Evolutionary conservation across 2,888 invertebrate genomes (phyloP).

Genomic region (Brenthis hecate): DNA sequence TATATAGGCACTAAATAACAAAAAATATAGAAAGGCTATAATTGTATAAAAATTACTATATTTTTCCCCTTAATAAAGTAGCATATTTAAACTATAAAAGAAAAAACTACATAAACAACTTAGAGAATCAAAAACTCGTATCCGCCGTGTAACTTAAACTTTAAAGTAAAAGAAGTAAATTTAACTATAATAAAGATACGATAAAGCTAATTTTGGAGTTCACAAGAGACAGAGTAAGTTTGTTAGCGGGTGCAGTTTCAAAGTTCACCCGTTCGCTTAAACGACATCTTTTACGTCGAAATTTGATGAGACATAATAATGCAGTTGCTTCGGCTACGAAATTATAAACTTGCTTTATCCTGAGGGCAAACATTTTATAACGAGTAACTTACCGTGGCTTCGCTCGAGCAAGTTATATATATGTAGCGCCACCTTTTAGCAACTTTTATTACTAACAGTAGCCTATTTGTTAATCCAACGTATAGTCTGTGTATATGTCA

Average conservation of each 20-base stretch:
- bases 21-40: too few relatives aligned
- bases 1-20: too few relatives aligned
- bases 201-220: slow-evolving; percentile 39
- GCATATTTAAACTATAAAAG: too few relatives aligned
- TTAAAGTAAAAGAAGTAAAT: slow-evolving; percentile 9
- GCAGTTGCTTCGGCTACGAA: slow-evolving; percentile 28
- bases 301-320: slow-evolving; percentile 39
- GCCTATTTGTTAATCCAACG: too few relatives aligned
- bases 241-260: slow-evolving; percentile 39
- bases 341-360: slow-evolving; percentile 15
- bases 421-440: too few relatives aligned
- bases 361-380: background rate
- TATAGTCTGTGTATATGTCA: too few relatives aligned
- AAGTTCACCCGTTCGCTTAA: slow-evolving; percentile 38
- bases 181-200: slow-evolving; percentile 21
- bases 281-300: slow-evolving; percentile 36
- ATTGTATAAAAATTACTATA: too few relatives aligned
- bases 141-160: background rate
- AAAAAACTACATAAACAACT: too few relatives aligned
- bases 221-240: slow-evolving; percentile 40
- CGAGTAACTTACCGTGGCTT: background rate
- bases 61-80: too few relatives aligned
- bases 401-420: too few relatives aligned
- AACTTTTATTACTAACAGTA: too few relatives aligned
- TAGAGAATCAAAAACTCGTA: background rate